Conservation (phyloP, 2,113 vertebrate species). For the Tachycineta bicolor region DNA sequence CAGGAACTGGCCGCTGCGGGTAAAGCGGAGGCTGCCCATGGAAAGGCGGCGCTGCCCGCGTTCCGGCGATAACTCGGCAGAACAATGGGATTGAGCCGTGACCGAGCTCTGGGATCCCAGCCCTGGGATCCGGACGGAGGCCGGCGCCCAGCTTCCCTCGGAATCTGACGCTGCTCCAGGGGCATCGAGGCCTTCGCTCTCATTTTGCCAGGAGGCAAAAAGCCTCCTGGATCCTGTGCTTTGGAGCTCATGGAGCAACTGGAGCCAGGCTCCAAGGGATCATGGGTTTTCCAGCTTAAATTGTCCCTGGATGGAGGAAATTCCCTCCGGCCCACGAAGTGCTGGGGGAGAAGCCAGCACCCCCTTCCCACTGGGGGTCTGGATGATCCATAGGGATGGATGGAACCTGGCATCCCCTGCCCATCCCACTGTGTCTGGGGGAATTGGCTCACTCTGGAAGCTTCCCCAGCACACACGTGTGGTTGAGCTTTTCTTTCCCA, state of each 20-base stretch:
- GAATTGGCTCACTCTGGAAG: background rate
- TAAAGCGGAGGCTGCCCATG: fast-evolving
- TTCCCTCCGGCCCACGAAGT: background rate
- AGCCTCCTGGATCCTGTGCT: background rate
- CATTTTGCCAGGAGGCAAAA: background rate
- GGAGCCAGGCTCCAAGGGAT: background rate
- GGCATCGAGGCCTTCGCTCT: background rate
- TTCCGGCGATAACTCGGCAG: background rate
- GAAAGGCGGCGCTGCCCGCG: background rate
- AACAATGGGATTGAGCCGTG: conserved; percentile 12
- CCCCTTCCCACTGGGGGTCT: background rate
- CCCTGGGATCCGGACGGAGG: background rate
- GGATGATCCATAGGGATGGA: background rate
- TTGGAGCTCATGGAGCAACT: background rate
- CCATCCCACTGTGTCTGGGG: fast-evolving
- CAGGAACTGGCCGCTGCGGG: background rate
- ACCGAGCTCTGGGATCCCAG: background rate
- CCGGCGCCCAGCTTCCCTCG: background rate
- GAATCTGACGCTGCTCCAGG: background rate
- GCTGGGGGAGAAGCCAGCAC: background rate
- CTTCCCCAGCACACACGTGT: background rate
- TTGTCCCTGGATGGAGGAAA: background rate
- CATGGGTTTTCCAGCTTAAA: background rate
- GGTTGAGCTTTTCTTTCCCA: background rate
- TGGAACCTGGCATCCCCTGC: background rate